These are phyloP conservation scores for Euleptes europaea DNA, from an alignment of 2,113 vertebrate species.

Conservation along the genomic window DNA sequence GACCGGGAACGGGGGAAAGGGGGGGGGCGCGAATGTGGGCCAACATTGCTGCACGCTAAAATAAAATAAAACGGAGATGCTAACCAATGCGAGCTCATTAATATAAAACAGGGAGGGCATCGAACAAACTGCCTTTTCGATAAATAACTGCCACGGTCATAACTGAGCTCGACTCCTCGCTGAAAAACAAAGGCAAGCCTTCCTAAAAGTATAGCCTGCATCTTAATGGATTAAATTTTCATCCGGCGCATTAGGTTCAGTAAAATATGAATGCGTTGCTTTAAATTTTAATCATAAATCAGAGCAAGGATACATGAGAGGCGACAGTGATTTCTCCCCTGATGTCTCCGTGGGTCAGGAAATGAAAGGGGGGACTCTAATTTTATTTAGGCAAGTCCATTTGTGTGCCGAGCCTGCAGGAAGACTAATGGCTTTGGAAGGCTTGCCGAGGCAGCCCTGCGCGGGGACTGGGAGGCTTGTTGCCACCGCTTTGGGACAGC, in stretches of 20 bases:
- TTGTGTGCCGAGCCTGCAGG: constrained; percentile 39
- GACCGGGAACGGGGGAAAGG: background rate
- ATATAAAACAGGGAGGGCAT: background rate
- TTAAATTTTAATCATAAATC: constrained; percentile 94
- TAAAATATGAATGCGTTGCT: constrained; percentile 93
- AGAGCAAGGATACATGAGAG: constrained; percentile 81
- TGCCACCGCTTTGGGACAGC: constrained; percentile 34
- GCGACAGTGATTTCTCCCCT: constrained; percentile 79
- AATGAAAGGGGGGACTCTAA: constrained; percentile 62
- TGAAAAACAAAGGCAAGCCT: constrained; percentile 60
- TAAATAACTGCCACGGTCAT: background rate
- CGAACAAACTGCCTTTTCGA: background rate
- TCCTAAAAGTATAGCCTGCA: constrained; percentile 74
- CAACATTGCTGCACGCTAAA: constrained; percentile 29
- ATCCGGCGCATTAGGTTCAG: constrained; percentile 87
- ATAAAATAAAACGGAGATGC: constrained; percentile 24
- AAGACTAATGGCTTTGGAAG: constrained; percentile 61
- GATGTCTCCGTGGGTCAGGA: constrained; percentile 74
- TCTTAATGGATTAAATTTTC: constrained; percentile 89
- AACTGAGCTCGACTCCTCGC: background rate
- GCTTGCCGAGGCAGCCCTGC: constrained; percentile 35
- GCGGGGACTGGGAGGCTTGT: constrained; percentile 30
- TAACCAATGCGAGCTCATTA: background rate
- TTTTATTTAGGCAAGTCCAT: constrained; percentile 58
- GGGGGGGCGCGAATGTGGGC: too few species aligned